Conservation (phyloP, 2,797 vertebrate species). For the Spinus pinus region DNA sequence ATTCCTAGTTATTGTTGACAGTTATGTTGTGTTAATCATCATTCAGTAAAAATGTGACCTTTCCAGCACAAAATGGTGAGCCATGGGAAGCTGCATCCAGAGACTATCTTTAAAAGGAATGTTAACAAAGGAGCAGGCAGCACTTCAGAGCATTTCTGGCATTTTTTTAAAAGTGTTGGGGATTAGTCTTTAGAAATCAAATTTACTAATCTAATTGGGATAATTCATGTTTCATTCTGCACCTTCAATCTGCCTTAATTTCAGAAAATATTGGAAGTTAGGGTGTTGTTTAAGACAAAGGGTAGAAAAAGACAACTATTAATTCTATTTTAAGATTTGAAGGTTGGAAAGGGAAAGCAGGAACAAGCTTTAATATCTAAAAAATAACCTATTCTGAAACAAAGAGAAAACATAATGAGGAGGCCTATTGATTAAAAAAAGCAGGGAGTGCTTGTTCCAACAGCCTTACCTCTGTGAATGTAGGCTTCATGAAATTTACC, state of each 20-base stretch:
- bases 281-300: neutral
- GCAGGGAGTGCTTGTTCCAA: neutral
- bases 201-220: neutral
- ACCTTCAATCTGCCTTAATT: neutral
- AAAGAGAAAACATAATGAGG: neutral
- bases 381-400: neutral
- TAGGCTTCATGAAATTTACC: neutral
- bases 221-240: neutral
- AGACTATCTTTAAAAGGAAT: conserved; percentile 1
- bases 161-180: neutral
- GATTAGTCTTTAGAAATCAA: neutral
- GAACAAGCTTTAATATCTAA: neutral
- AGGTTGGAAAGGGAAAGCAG: neutral
- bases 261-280: neutral
- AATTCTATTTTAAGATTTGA: neutral
- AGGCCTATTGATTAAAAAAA: neutral
- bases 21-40: neutral
- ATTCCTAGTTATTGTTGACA: neutral
- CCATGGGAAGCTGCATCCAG: neutral
- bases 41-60: neutral
- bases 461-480: neutral
- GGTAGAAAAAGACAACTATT: neutral
- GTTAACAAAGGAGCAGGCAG: neutral
- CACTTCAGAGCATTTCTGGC: neutral
- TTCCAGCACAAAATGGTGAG: neutral